A percentile compares a stretch with the other conserved stretches of the same genome.
Evolutionary conservation across 2,113 vertebrate species (phyloP).

Genomic region (Amia ocellicauda): DNA sequence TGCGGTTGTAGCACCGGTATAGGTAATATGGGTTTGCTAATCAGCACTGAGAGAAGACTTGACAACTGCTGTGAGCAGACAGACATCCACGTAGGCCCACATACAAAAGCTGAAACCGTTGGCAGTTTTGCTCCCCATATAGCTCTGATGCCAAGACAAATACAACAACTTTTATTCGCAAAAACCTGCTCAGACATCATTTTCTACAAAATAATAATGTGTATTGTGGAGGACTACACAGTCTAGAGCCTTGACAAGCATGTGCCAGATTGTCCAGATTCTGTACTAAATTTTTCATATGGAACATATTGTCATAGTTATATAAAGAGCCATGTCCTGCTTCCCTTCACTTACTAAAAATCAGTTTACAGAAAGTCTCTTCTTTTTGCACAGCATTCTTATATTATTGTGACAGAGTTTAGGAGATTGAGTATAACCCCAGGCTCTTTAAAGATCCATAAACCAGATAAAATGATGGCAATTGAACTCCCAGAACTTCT

Average conservation of each 20-base stretch:
- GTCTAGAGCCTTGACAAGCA: neutral
- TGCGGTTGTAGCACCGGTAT: too few relatives aligned
- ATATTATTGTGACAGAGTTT: neutral
- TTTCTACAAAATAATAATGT: neutral
- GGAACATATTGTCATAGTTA: neutral
- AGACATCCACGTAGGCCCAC: too few relatives aligned
- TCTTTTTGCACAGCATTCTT: neutral
- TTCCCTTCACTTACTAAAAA: neutral
- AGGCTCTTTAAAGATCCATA: neutral
- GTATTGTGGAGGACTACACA: neutral
- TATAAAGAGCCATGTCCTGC: neutral
- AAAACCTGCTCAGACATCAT: neutral
- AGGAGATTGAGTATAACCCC: neutral
- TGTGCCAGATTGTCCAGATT: neutral
- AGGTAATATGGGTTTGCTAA: too few relatives aligned
- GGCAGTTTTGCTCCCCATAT: too few relatives aligned
- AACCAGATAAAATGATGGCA: neutral
- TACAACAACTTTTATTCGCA: too few relatives aligned
- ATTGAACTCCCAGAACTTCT: constrained; percentile 1
- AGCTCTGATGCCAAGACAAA: too few relatives aligned
- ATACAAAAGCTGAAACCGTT: too few relatives aligned
- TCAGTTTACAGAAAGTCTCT: neutral
- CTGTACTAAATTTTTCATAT: neutral
- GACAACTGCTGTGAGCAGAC: too few relatives aligned
- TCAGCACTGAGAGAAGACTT: too few relatives aligned